A percentile compares a stretch with the other conserved stretches of the same genome.
Conservation (phyloP, 2,113 vertebrate species). For the Poicephalus meyeri region DNA sequence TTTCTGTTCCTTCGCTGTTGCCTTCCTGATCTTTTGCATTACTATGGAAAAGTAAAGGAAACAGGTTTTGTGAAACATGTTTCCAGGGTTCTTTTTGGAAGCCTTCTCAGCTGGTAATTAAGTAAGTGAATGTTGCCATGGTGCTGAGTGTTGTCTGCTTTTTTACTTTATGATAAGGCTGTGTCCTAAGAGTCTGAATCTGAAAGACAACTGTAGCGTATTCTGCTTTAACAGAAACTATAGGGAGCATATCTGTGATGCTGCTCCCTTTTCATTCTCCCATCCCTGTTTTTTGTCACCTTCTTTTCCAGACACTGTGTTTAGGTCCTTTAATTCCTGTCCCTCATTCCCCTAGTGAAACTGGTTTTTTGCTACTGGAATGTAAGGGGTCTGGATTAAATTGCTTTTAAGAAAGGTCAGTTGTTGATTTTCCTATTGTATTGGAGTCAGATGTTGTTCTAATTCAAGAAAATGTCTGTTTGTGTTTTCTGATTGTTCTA, state of each 20-base stretch:
- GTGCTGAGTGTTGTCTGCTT: conserved; percentile 3
- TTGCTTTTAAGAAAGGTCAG: not conserved
- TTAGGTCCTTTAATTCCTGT: not conserved
- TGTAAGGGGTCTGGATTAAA: not conserved
- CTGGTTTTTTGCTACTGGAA: not conserved
- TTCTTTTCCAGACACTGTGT: not conserved
- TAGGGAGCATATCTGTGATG: not conserved
- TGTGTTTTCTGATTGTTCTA: not conserved
- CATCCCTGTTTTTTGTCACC: not conserved
- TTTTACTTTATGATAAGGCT: not conserved
- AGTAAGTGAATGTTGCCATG: conserved; percentile 22
- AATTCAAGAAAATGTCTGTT: not conserved
- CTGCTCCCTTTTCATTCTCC: not conserved
- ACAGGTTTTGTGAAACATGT: not conserved
- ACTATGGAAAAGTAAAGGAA: not conserved
- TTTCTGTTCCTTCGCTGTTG: not conserved
- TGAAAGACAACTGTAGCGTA: not conserved
- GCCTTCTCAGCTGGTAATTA: not conserved
- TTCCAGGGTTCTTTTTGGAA: not conserved
- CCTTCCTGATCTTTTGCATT: not conserved
- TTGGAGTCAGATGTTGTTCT: not conserved
- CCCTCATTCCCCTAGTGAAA: not conserved
- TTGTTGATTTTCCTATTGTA: not conserved
- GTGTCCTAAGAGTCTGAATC: not conserved
- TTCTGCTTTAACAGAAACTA: not conserved